Evolutionary conservation across 2,888 invertebrate genomes (phyloP).

Genomic region (Entomobrya multifasciata): DNA sequence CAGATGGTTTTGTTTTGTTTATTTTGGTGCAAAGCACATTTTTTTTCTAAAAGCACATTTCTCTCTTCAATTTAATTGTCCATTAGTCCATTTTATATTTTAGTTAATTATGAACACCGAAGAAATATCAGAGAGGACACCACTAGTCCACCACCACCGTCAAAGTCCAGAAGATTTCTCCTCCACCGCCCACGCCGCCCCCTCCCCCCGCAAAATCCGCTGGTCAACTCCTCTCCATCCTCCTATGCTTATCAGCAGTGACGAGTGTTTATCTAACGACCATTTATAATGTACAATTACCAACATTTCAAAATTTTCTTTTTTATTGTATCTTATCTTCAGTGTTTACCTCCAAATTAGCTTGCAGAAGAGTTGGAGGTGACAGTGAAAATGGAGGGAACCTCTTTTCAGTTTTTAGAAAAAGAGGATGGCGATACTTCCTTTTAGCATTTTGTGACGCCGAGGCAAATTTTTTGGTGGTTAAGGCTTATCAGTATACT

Average conservation of each 20-base stretch:
- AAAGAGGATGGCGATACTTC: constrained; percentile 89
- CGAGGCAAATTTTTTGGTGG: constrained; percentile 91
- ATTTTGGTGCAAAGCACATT: no score
- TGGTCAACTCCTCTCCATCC: constrained; percentile 88
- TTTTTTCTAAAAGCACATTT: no score
- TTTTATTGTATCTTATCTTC: constrained; percentile 90
- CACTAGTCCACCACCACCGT: no score
- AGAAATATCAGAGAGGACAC: no score
- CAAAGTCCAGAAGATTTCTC: no score
- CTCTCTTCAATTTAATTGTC: no score
- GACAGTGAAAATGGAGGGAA: constrained; percentile 82
- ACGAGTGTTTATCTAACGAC: constrained; percentile 87
- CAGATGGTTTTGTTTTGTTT: no score
- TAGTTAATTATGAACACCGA: no score
- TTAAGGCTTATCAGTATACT: constrained; percentile 89
- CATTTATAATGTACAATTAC: constrained; percentile 84
- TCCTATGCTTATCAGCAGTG: constrained; percentile 89
- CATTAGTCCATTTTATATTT: no score
- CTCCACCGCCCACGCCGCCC: no score
- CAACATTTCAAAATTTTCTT: constrained; percentile 90
- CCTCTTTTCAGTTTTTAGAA: constrained; percentile 85
- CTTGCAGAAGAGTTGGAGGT: constrained; percentile 82
- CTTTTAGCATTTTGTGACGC: constrained; percentile 90
- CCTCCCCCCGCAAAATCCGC: no score
- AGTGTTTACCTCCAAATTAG: constrained; percentile 88